Percentiles rank a stretch among this genome's conserved stretches.
Evolutionary conservation across 2,888 invertebrate genomes (phyloP).

Genomic region (Stenotaenia linearis): DNA sequence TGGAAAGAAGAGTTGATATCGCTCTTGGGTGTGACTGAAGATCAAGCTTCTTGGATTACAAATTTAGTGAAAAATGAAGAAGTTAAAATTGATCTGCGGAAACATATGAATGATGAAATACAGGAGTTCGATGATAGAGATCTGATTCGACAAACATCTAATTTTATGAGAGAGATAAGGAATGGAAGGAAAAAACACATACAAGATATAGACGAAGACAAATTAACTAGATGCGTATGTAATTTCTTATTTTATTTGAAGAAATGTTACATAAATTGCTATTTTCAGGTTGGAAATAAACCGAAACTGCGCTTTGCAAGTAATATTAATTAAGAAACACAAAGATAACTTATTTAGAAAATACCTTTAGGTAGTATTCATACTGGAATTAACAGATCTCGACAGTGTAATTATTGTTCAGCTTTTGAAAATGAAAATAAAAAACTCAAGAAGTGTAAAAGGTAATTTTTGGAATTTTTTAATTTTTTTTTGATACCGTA

Average conservation of each 20-base stretch:
- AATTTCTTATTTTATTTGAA: too few relatives aligned
- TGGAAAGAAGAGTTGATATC: neutral
- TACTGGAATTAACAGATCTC: neutral
- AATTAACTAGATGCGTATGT: too few relatives aligned
- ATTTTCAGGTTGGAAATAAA: too few relatives aligned
- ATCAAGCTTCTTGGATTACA: neutral
- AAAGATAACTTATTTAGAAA: too few relatives aligned
- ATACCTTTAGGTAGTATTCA: too few relatives aligned
- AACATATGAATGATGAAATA: neutral
- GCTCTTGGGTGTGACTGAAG: neutral
- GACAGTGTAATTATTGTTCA: neutral
- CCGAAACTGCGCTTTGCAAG: too few relatives aligned
- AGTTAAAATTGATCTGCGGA: neutral
- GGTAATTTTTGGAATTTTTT: too few relatives aligned
- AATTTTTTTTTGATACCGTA: too few relatives aligned
- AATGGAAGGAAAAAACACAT: neutral
- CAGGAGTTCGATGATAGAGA: neutral
- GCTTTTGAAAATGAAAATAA: neutral
- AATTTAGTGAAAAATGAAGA: neutral
- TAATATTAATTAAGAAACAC: too few relatives aligned
- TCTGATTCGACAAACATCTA: neutral
- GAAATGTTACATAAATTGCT: too few relatives aligned
- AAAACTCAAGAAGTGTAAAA: neutral
- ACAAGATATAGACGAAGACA: neutral
- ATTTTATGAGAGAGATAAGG: neutral